Base-by-base conservation (phyloP, 2,797 vertebrate species). In the Pelobates cultripes region DNA sequence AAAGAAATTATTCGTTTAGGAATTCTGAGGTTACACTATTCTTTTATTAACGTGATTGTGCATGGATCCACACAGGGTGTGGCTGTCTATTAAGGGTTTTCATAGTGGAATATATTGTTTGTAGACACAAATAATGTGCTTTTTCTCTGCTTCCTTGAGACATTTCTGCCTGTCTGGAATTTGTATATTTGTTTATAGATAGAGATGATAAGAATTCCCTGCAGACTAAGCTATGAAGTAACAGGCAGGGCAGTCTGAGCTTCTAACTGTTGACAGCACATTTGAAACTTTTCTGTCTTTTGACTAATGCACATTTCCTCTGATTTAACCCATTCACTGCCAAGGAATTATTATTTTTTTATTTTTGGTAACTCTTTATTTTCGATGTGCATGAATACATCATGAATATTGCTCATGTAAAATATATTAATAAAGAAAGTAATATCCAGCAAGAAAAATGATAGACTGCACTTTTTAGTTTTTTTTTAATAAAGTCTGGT, bases 181-280 rank as follows among this genome's bases (percentile, higher is more conserved):
- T 3, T 2, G 68, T 75, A 78, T 80, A 69, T 82, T 86, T 80
- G 79, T 87, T 82, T 85, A 43, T 53, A 44, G 83, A 88, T 86
- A 77, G 87, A 43, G 8, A 76, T 51, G 2, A 13, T 57, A 45
- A 15, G n/a, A 70, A 80, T 61, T 8, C 15, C 51, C 60, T 28
- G 4, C 4, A 0, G 10, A 85, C 57, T 60, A 15, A 75, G 77
- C 77, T 75, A 70, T 79, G 73, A 79, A 60, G 72, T 55, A 75
- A 83, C 64, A 66, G 53, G 47, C 17, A 72, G 71, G 71, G 66
- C 51, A 51, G 72, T 45, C 75, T 78, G 53, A 43, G 75, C 43
- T 43, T 55, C 71, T 61, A 74, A 66, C 57, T 71, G 44, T 71
- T 84, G 72, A 84, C 73, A 71, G 47, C 47, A 70, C 17, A 61